Evolutionary conservation across 2,888 invertebrate species (phyloP).

Genomic region (Anoplius nigerrimus): DNA sequence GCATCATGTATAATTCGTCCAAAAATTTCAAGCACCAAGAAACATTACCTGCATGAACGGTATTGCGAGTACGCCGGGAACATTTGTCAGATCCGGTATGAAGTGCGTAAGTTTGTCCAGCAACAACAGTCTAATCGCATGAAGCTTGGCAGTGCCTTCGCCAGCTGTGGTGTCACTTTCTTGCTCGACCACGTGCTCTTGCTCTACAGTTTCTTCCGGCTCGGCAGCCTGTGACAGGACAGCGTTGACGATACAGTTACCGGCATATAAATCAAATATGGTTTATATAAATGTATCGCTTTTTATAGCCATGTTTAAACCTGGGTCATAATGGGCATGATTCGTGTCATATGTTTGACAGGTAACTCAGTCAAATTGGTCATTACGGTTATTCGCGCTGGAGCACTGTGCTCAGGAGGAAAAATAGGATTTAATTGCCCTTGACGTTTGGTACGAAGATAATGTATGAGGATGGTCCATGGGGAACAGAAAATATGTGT

Average conservation of each 20-base stretch:
- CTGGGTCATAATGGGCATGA: too few relatives aligned
- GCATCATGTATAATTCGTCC: background rate
- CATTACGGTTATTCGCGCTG: too few relatives aligned
- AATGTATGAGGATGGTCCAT: too few relatives aligned
- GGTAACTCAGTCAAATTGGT: too few relatives aligned
- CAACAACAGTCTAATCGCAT: slow-evolving; percentile 82
- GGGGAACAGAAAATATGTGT: background rate
- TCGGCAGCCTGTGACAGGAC: slow-evolving; percentile 53
- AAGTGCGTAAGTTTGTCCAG: slow-evolving; percentile 87
- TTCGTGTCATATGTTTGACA: too few relatives aligned
- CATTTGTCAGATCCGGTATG: slow-evolving; percentile 84
- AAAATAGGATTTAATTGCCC: too few relatives aligned
- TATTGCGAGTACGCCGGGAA: slow-evolving; percentile 90
- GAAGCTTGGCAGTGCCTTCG: slow-evolving; percentile 78
- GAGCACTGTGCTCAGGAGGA: too few relatives aligned
- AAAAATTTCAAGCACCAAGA: background rate
- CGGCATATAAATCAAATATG: background rate
- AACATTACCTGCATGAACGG: slow-evolving; percentile 89
- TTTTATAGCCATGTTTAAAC: too few relatives aligned
- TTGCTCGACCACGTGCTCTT: slow-evolving; percentile 68
- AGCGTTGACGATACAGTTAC: background rate
- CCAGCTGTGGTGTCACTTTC: slow-evolving; percentile 69
- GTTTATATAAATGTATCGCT: too few relatives aligned
- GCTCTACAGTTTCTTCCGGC: slow-evolving; percentile 65
- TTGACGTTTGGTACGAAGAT: too few relatives aligned